These are phyloP conservation scores for Caerostris darwini DNA, from an alignment of 1,140 invertebrate species.

Conservation along the genomic window DNA sequence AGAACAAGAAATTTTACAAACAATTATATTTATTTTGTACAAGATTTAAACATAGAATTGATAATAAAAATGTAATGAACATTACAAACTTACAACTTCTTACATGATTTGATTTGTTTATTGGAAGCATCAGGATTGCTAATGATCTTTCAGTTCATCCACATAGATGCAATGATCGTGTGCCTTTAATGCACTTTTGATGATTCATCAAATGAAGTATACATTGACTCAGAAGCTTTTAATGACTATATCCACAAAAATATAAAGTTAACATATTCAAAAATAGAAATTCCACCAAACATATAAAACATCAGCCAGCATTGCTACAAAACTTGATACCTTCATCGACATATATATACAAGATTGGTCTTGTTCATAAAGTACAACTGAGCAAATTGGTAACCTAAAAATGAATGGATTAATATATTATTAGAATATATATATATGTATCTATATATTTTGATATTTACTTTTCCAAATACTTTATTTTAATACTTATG, in stretches of 20 bases:
- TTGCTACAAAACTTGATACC: neutral
- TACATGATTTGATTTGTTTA: neutral
- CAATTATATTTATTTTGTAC: neutral
- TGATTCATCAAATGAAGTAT: neutral
- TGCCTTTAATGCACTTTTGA: neutral
- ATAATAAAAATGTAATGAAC: neutral
- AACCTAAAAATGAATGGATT: neutral
- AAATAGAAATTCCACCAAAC: slow-evolving; percentile 7
- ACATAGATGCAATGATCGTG: neutral
- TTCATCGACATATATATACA: neutral
- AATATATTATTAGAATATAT: neutral
- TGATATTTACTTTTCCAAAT: neutral
- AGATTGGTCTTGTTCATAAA: neutral
- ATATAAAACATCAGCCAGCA: neutral
- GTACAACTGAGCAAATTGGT: too few relatives aligned
- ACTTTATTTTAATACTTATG: neutral
- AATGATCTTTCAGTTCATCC: neutral
- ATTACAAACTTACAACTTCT: neutral
- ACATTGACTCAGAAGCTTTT: neutral
- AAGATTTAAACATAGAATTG: neutral
- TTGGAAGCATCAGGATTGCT: neutral
- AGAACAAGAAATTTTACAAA: neutral
- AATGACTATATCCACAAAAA: neutral
- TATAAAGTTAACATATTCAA: neutral
- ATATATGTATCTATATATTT: neutral